phyloP scores from a whole-genome alignment of 2,888 invertebrate species.

The Pachymerium ferrugineum region DNA sequence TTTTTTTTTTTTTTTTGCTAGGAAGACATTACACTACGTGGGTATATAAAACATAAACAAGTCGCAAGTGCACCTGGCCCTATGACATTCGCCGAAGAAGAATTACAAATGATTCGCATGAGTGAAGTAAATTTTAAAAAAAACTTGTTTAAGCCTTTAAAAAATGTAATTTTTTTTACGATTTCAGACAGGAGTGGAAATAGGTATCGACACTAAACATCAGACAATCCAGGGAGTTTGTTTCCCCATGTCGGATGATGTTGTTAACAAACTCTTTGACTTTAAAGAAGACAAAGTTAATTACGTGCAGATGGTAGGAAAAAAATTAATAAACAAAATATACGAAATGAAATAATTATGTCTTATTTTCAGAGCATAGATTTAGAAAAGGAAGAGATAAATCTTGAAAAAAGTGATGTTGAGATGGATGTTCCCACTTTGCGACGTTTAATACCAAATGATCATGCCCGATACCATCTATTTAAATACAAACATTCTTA shows the following conservation, averaged over 20 bases:
- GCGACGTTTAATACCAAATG: constrained; percentile 71
- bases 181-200: constrained; percentile 56
- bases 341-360: background rate
- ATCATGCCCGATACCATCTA: constrained; percentile 85
- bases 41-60: constrained; percentile 72
- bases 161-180: background rate
- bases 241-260: constrained; percentile 78
- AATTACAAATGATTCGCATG: constrained; percentile 69
- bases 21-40: constrained; percentile 74
- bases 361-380: constrained; percentile 53
- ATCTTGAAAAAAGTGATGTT: constrained; percentile 64
- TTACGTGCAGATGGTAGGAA: constrained; percentile 79
- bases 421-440: constrained; percentile 64
- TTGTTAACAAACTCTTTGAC: constrained; percentile 66
- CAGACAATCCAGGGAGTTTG: constrained; percentile 86
- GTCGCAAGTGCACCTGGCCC: constrained; percentile 80
- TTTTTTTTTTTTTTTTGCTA: constrained; percentile 44
- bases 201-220: constrained; percentile 73
- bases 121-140: constrained; percentile 51
- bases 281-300: constrained; percentile 69
- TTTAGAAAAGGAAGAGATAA: constrained; percentile 77
- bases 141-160: background rate
- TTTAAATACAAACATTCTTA: constrained; percentile 85
- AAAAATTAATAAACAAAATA: too few relatives aligned
- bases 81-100: constrained; percentile 79